Conservation (phyloP, 2,113 vertebrate species). For the Falco punctatus region DNA sequence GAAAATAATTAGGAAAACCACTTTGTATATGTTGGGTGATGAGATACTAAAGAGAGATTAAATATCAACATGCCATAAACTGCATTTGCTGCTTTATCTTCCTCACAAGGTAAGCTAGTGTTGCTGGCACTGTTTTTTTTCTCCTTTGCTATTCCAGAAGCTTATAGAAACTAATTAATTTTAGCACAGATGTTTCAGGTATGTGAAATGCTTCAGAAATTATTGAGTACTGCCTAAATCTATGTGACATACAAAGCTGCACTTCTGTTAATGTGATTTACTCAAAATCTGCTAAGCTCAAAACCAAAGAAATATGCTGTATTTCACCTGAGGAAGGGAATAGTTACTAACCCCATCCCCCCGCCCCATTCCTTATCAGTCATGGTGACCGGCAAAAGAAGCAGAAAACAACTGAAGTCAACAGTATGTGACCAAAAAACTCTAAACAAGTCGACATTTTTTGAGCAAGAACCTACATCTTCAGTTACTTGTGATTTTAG, state of each 20-base stretch:
- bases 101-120: not conserved
- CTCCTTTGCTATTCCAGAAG: not conserved
- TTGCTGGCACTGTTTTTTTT: not conserved
- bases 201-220: not conserved
- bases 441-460: not conserved
- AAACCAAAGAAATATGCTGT: not conserved
- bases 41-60: not conserved
- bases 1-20: not conserved
- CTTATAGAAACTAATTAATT: not conserved
- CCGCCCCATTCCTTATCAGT: not conserved
- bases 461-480: not conserved
- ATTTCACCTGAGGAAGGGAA: not conserved
- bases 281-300: not conserved
- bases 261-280: not conserved
- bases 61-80: not conserved
- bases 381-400: not conserved
- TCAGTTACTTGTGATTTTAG: constrained; percentile 10
- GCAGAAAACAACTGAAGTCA: not conserved
- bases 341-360: not conserved
- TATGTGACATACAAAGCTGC: not conserved
- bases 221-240: not conserved
- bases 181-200: not conserved
- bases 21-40: not conserved
- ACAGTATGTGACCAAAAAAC: not conserved
- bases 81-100: not conserved